Base-by-base conservation (phyloP, 2,113 vertebrate species). In the Triplophysa rosa region DNA sequence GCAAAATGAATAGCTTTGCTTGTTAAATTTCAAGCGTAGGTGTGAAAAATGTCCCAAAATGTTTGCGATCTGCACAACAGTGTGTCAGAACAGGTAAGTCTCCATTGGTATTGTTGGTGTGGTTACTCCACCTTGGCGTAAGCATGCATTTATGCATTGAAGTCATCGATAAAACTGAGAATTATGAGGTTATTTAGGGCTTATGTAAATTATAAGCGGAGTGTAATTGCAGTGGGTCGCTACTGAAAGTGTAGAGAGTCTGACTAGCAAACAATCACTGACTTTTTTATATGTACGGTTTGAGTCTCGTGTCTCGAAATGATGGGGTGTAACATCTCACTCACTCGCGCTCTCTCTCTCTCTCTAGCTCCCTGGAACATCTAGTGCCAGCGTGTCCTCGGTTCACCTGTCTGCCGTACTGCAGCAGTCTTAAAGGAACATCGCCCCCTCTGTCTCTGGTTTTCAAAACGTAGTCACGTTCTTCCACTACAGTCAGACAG, bases 321-420 rank as follows among this genome's bases (percentile, higher is more conserved):
- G 54, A 80, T 16, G 54, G 47, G 42, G 67, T 71, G 82, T 56
- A 68, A 68, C 45, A 66, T 65, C 54, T 81, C 80, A 68, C 49
- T 76, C 65, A 37, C 17, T 67, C 13, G 8, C 42, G 61, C 58
- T 67, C 71, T 45, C 61, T 72, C 49, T 72, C 45, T 73, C 24
- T 19, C 52, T 76, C 37, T 16, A 37, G 40, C 54, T 64, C 71
- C 54, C 14, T 78, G 58, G 33, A 75, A 47, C 77, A 84, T 67
- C 67, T 65, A 78, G 80, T 82, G 82, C 84, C 82, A 86, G 79
- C 40, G 37, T 86, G 84, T 83, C 84, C 84, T 79, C 80, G 45
- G 62, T 86, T 84, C 82, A 86, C 84, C 84, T 82, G 77, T 42
- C 71, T 79, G 80, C 71, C 37, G 72, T 74, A 78, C 69, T 85